These are phyloP conservation scores for Drosophila silvestris DNA, from an alignment of 2,888 invertebrate species.

Conservation along the genomic window DNA sequence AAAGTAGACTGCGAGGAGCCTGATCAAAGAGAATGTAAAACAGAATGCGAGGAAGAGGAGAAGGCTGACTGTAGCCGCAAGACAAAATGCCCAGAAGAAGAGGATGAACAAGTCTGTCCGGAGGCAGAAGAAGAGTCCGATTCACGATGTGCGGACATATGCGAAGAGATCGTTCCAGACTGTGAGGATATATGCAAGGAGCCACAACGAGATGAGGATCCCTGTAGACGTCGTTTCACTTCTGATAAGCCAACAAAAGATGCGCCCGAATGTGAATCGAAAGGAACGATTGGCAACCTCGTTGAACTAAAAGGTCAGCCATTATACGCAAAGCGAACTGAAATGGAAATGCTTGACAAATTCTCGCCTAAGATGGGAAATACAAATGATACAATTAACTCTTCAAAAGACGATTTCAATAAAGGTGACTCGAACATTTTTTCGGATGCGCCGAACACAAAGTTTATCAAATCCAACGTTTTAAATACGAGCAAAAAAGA, in stretches of 20 bases:
- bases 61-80: not conserved
- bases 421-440: not conserved
- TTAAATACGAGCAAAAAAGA: not conserved
- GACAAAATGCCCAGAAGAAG: not conserved
- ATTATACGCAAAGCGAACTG: not conserved
- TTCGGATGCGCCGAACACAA: not conserved
- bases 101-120: not conserved
- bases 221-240: not conserved
- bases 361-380: not conserved
- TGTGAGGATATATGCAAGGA: not conserved
- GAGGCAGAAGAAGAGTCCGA: not conserved
- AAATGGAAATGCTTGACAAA: not conserved
- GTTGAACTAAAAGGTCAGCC: slow-evolving; percentile 1
- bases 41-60: not conserved
- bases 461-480: not conserved
- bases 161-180: not conserved
- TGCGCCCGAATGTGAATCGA: not conserved
- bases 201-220: not conserved
- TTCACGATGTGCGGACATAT: not conserved
- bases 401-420: not conserved
- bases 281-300: not conserved
- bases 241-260: not conserved
- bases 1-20: not conserved
- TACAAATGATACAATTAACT: not conserved
- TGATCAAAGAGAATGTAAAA: not conserved